phyloP scores from a whole-genome alignment of 2,113 vertebrate genomes.

The Platysternon megacephalum region DNA sequence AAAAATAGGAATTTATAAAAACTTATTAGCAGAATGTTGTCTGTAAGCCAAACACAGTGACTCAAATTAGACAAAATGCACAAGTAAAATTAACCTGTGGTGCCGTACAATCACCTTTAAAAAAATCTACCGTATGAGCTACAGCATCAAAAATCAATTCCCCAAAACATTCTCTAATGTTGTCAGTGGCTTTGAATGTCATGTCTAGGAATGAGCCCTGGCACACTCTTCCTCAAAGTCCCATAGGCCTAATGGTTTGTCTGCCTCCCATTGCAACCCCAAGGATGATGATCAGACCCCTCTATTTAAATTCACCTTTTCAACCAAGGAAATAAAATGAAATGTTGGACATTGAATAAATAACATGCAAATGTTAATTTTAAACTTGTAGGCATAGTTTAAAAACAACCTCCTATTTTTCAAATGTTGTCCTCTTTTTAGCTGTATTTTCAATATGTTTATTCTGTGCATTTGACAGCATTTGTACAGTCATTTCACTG shows the following conservation, averaged over 20 bases:
- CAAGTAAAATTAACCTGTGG: conserved; percentile 60
- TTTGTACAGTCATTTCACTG: background rate
- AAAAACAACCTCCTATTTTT: background rate
- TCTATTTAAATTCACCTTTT: conserved; percentile 6
- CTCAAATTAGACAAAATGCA: conserved; percentile 43
- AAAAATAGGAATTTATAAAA: conserved; percentile 23
- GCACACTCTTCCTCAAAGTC: conserved; percentile 20
- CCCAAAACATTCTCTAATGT: conserved; percentile 42
- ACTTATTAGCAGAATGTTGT: conserved; percentile 66
- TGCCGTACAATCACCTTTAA: conserved; percentile 15
- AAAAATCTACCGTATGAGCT: conserved; percentile 21
- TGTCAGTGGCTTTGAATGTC: conserved; percentile 72
- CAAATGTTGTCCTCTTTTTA: background rate
- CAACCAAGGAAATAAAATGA: background rate
- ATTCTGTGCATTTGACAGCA: background rate
- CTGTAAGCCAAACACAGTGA: conserved; percentile 58
- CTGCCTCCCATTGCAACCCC: conserved; percentile 54
- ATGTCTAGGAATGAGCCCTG: conserved; percentile 45
- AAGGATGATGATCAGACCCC: conserved; percentile 14
- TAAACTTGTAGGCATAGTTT: background rate
- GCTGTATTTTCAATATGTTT: background rate
- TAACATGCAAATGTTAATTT: background rate
- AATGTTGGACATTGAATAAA: background rate
- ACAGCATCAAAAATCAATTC: conserved; percentile 44
- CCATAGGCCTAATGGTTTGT: conserved; percentile 25